A percentile compares a stretch with the other conserved stretches of the same genome.
These are phyloP conservation scores for Agrotis puta DNA, from an alignment of 2,888 invertebrate species.

Conservation along the genomic window DNA sequence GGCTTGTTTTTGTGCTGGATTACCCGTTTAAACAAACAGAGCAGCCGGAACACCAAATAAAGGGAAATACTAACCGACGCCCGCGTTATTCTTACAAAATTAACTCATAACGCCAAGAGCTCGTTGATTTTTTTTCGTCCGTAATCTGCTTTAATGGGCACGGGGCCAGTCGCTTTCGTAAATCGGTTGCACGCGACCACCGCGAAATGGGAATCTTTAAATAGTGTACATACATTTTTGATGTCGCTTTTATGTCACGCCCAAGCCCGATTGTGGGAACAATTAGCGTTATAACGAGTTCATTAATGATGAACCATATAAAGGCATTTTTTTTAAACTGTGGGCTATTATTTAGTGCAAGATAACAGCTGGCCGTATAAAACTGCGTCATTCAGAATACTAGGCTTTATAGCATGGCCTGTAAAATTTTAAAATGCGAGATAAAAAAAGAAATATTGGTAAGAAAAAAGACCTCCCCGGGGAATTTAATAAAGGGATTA, in stretches of 20 bases:
- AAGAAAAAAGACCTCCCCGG: slow-evolving; percentile 69
- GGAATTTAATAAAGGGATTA: slow-evolving; percentile 87
- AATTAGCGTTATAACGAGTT: slow-evolving; percentile 88
- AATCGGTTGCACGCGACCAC: slow-evolving; percentile 87
- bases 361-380: slow-evolving; percentile 64
- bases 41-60: slow-evolving; percentile 88
- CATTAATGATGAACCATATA: slow-evolving; percentile 77
- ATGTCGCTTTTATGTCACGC: slow-evolving; percentile 86
- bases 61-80: slow-evolving; percentile 86
- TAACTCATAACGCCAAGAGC: slow-evolving; percentile 90
- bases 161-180: slow-evolving; percentile 88
- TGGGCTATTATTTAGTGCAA: slow-evolving; percentile 65
- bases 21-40: slow-evolving; percentile 89
- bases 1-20: slow-evolving; percentile 86
- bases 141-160: slow-evolving; percentile 90
- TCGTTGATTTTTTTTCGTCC: slow-evolving; percentile 87
- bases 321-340: slow-evolving; percentile 64
- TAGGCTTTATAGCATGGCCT: slow-evolving; percentile 51
- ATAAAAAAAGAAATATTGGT: slow-evolving; percentile 70
- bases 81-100: slow-evolving; percentile 90
- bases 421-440: slow-evolving; percentile 53
- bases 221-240: slow-evolving; percentile 89
- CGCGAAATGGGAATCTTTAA: slow-evolving; percentile 89
- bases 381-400: slow-evolving; percentile 49
- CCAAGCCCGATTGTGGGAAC: slow-evolving; percentile 84